phyloP scores from a whole-genome alignment of 2,888 invertebrate species.

The Celastrina argiolus region DNA sequence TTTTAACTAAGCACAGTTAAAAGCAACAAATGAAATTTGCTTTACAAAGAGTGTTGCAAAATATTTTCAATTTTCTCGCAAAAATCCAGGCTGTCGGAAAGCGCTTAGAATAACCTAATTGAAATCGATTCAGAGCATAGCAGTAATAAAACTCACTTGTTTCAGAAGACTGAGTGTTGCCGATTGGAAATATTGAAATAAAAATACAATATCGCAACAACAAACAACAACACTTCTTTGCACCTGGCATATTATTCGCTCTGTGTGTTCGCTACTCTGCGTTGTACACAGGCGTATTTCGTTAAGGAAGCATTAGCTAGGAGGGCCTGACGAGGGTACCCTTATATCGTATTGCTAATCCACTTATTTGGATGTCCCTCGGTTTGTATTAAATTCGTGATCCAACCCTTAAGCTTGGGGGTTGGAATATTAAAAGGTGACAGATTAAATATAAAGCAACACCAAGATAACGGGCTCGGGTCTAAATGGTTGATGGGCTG shows the following conservation, averaged over 20 bases:
- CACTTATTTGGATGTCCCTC: constrained; percentile 29
- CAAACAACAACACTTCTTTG: background rate
- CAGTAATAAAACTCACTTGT: background rate
- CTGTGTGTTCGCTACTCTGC: constrained; percentile 24
- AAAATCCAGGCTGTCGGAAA: background rate
- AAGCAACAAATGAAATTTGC: no score
- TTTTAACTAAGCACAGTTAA: no score
- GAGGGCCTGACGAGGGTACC: constrained; percentile 33
- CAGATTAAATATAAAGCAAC: constrained; percentile 10
- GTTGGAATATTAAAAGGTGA: constrained; percentile 20
- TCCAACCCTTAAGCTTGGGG: constrained; percentile 21
- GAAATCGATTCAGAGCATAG: background rate
- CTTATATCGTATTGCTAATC: constrained; percentile 33
- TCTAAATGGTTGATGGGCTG: background rate
- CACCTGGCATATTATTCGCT: background rate
- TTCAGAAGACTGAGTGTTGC: background rate
- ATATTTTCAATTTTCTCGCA: background rate
- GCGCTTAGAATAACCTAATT: background rate
- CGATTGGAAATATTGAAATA: background rate
- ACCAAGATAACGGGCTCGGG: background rate
- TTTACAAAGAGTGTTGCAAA: background rate
- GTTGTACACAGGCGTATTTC: constrained; percentile 27
- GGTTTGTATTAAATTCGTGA: constrained; percentile 28
- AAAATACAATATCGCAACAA: constrained; percentile 1
- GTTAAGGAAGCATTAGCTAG: constrained; percentile 32